phyloP scores from a whole-genome alignment of 2,888 invertebrate genomes.

The Scrobipalpa atriplicella region DNA sequence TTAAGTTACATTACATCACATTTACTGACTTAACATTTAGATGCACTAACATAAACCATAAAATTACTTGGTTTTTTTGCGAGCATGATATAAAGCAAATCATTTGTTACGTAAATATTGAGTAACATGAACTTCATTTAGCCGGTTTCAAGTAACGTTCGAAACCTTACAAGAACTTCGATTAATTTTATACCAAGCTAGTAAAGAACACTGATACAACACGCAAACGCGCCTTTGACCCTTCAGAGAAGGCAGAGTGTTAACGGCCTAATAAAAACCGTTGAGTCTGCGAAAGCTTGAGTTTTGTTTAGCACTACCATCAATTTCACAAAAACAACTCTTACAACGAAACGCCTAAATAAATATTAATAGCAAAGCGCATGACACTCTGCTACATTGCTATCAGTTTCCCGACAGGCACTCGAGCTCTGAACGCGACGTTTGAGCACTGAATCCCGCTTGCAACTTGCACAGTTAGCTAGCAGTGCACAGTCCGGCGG shows the following conservation, averaged over 20 bases:
- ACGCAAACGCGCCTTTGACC: too few relatives aligned
- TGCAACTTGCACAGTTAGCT: slow-evolving; percentile 8
- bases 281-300: too few relatives aligned
- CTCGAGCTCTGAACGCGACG: not conserved
- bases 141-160: not conserved
- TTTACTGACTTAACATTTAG: too few relatives aligned
- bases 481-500: not conserved
- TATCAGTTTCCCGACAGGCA: not conserved
- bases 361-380: not conserved
- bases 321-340: too few relatives aligned
- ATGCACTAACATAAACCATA: too few relatives aligned
- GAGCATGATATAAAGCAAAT: not conserved
- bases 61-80: too few relatives aligned
- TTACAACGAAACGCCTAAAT: slow-evolving; percentile 2
- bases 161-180: not conserved
- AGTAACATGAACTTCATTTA: not conserved
- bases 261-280: too few relatives aligned
- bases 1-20: too few relatives aligned
- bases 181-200: not conserved
- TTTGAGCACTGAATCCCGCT: not conserved
- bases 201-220: too few relatives aligned
- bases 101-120: not conserved
- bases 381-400: not conserved
- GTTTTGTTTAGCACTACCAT: too few relatives aligned
- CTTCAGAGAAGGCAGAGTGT: too few relatives aligned